These are phyloP conservation scores for Trisateles emortualis DNA, from an alignment of 2,888 invertebrate genomes.

Conservation along the genomic window DNA sequence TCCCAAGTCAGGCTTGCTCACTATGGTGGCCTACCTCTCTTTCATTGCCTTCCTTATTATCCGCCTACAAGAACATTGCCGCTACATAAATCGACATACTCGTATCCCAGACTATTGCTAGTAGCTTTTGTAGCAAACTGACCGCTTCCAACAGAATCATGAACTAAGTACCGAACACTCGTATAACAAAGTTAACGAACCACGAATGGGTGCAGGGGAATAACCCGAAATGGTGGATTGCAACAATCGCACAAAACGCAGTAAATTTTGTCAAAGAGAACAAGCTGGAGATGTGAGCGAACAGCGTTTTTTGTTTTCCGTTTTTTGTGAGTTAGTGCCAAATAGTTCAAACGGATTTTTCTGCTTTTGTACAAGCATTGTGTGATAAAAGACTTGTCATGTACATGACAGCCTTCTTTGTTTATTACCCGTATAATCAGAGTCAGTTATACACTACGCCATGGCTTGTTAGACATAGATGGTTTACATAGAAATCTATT, in stretches of 20 bases:
- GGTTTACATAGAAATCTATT: too few relatives aligned
- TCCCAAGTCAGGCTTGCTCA: too few relatives aligned
- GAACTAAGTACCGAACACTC: conserved; percentile 76
- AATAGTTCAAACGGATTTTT: not conserved
- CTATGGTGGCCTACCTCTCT: too few relatives aligned
- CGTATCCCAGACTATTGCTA: conserved; percentile 22
- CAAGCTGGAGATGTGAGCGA: conserved; percentile 52
- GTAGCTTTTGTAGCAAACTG: conserved; percentile 41
- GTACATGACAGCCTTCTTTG: too few relatives aligned
- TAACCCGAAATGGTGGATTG: conserved; percentile 78
- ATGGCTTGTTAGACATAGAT: too few relatives aligned
- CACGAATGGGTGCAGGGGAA: conserved; percentile 77
- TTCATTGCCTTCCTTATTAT: not conserved
- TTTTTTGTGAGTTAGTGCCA: not conserved
- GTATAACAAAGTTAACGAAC: conserved; percentile 83
- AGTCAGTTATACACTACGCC: too few relatives aligned
- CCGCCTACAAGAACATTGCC: conserved; percentile 17
- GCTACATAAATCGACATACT: conserved; percentile 31
- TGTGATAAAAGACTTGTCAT: not conserved
- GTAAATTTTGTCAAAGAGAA: conserved; percentile 65
- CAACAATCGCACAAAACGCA: conserved; percentile 80
- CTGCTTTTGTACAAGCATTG: not conserved
- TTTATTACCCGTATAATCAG: too few relatives aligned
- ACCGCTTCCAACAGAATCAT: conserved; percentile 65
- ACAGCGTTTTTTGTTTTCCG: conserved; percentile 12